These are phyloP conservation scores for Malacoctenus gilli DNA, from an alignment of 2,797 vertebrate genomes.

Conservation along the genomic window DNA sequence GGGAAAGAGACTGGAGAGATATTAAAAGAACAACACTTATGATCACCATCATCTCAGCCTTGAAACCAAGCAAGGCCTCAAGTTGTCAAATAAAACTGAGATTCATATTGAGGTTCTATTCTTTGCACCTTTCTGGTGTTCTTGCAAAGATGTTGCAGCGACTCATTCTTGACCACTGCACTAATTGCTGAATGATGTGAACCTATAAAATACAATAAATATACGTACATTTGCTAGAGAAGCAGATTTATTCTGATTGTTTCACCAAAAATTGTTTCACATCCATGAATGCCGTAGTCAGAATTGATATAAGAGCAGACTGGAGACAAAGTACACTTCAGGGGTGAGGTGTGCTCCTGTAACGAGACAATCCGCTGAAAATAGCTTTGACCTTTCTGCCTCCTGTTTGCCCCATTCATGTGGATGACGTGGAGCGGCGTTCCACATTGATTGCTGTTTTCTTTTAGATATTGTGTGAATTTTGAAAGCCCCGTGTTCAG, in stretches of 20 bases:
- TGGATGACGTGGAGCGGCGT: conserved; percentile 1
- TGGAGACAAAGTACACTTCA: neutral
- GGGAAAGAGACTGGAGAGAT: neutral
- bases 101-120: too few relatives aligned
- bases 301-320: conserved; percentile 3
- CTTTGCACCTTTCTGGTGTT: too few relatives aligned
- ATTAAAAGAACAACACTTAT: too few relatives aligned
- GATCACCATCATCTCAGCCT: too few relatives aligned
- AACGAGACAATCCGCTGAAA: conserved; percentile 21
- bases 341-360: neutral
- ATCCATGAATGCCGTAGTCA: neutral
- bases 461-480: conserved; percentile 9
- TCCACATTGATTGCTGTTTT: conserved; percentile 7
- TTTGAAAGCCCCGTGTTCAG: conserved; percentile 5
- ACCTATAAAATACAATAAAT: too few relatives aligned
- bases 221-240: too few relatives aligned
- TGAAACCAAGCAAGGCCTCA: too few relatives aligned
- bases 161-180: too few relatives aligned
- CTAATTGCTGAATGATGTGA: too few relatives aligned
- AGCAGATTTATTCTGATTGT: neutral
- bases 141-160: too few relatives aligned
- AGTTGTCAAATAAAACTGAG: too few relatives aligned
- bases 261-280: neutral
- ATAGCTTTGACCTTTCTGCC: conserved; percentile 29
- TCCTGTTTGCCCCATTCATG: conserved; percentile 15